Base-by-base conservation (phyloP, 2,888 invertebrate genomes). In the Heteromurus nitidus region DNA sequence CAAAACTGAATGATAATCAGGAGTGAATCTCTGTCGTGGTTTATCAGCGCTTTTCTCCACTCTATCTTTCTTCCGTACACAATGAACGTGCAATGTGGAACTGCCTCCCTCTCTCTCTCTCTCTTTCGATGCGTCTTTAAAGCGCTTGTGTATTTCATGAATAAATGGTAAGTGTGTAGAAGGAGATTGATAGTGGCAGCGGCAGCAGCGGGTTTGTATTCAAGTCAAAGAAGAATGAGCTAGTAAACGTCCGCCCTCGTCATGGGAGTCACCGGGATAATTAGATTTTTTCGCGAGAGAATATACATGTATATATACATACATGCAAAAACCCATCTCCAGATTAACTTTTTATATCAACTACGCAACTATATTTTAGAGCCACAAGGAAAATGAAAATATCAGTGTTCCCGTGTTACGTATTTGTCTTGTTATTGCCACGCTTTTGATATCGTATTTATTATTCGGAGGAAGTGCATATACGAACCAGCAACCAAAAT, bases 281-380 rank as follows among this genome's bases (percentile, higher is more conserved):
- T 85, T 85, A 85, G 85, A 85, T 82, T 83, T 85, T 65, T 65
- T 65, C 65, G 82, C 80, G 67, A 83, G 83, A 79, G 70, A 55
- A 65, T 64, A 64, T 16, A 13, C 36, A 47, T 47, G n/a, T n/a
- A n/a, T n/a, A n/a, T n/a, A n/a, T n/a, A n/a, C n/a, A n/a, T n/a
- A n/a, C 36, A n/a, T n/a, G 44, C 13, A 55, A 26, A 20, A 24
- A 26, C 11, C 26, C 22, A 55, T 55, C 22, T n/a, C 55, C 26
- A 11, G 22, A 55, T 26, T 24, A 22, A 55, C 13, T 26, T 55
- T 55, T n/a, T n/a, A n/a, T n/a, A n/a, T n/a, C n/a, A n/a, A n/a
- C n/a, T n/a, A n/a, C n/a, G n/a, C n/a, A n/a, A n/a, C n/a, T n/a
- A n/a, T n/a, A n/a, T n/a, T n/a, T n/a, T n/a, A n/a, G n/a, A n/a